These are phyloP conservation scores for Tillus elongatus DNA, from an alignment of 2,888 invertebrate species.

Conservation along the genomic window DNA sequence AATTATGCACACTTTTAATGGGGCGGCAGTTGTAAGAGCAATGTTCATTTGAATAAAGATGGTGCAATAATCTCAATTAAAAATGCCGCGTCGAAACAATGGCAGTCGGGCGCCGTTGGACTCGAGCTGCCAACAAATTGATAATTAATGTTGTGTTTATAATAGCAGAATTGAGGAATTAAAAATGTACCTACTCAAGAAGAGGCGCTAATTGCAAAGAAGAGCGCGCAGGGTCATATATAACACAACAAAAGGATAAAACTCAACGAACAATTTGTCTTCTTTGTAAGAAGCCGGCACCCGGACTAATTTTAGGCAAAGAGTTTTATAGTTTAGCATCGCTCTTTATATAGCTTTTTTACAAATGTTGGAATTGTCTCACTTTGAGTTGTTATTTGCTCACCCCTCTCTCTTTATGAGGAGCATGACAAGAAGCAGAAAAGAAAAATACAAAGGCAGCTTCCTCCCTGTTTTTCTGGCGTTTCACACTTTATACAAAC, in stretches of 20 bases:
- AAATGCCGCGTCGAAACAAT: constrained; percentile 42
- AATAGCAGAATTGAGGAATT: constrained; percentile 42
- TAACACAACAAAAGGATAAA: constrained; percentile 33
- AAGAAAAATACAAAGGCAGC: constrained; percentile 8
- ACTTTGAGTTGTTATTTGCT: constrained; percentile 32
- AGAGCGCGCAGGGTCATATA: constrained; percentile 23
- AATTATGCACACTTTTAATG: constrained; percentile 44
- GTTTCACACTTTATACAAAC: too few relatives aligned
- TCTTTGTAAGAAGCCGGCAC: constrained; percentile 28
- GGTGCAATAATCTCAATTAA: constrained; percentile 45
- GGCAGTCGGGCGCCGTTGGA: constrained; percentile 32
- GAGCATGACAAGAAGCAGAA: constrained; percentile 11
- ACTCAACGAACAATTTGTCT: constrained; percentile 30
- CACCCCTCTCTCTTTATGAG: constrained; percentile 19
- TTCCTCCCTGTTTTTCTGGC: too few relatives aligned
- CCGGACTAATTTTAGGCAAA: constrained; percentile 37
- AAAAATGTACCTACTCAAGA: constrained; percentile 41
- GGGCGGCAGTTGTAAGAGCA: constrained; percentile 33
- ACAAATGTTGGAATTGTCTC: constrained; percentile 36
- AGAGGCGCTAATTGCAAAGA: constrained; percentile 34
- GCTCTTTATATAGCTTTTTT: constrained; percentile 34
- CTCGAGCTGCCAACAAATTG: constrained; percentile 39
- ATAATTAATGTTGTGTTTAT: constrained; percentile 45
- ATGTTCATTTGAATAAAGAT: constrained; percentile 42
- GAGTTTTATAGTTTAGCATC: constrained; percentile 39